A percentile compares a stretch with the other conserved stretches of the same genome.
Evolutionary conservation across 2,797 vertebrate genomes (phyloP).

Genomic region (Uromys caudimaculatus): DNA sequence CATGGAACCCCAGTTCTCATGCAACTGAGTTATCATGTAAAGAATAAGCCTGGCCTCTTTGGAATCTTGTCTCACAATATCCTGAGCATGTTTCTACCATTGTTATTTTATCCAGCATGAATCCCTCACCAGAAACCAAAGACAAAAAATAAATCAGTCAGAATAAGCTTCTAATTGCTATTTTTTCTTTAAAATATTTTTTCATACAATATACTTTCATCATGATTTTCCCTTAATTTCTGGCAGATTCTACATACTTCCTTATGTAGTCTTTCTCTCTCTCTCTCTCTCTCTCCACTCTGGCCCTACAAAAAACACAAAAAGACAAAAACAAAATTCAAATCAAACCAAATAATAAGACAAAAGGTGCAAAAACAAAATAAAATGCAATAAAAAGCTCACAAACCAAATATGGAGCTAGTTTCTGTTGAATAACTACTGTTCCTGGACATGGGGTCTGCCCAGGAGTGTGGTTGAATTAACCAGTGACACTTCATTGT

Average conservation of each 20-base stretch:
- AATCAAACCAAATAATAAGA: background rate
- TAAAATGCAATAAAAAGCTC: background rate
- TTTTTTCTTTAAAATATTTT: background rate
- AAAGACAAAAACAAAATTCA: background rate
- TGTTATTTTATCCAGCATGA: background rate
- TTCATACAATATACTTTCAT: background rate
- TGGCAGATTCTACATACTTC: background rate
- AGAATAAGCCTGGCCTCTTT: background rate
- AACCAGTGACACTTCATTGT: background rate
- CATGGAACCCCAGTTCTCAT: background rate
- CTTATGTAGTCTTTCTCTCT: background rate
- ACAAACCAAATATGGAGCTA: background rate
- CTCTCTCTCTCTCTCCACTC: too few species aligned
- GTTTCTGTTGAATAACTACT: background rate
- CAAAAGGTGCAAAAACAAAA: background rate
- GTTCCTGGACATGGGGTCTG: background rate
- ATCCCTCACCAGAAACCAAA: background rate
- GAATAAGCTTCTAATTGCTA: background rate
- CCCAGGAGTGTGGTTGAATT: background rate
- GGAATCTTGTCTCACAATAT: background rate
- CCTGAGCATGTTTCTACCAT: background rate
- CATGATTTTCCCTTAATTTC: background rate
- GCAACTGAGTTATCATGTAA: background rate
- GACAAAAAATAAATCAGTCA: background rate
- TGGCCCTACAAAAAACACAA: background rate